These are phyloP conservation scores for Acanthurus tractus DNA, from an alignment of 2,797 vertebrate genomes.

Conservation along the genomic window DNA sequence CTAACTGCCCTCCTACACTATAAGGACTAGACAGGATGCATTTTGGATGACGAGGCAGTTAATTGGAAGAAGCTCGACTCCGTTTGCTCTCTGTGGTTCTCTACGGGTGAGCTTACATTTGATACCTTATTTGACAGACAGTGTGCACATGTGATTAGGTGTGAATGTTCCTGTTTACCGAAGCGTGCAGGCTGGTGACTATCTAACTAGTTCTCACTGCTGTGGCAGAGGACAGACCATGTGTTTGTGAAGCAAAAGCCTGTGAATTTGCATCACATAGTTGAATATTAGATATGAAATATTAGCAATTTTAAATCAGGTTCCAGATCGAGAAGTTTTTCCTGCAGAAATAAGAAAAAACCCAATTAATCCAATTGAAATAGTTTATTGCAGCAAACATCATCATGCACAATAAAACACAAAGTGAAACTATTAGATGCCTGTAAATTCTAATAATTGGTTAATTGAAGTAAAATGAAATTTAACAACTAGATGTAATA, in stretches of 20 bases:
- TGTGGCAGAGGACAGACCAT: too few species aligned
- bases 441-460: too few species aligned
- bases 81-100: constrained; percentile 42
- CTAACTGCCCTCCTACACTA: constrained; percentile 13
- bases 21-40: constrained; percentile 1
- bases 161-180: constrained; percentile 25
- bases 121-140: constrained; percentile 42
- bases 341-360: background rate
- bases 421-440: background rate
- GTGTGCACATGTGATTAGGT: constrained; percentile 33
- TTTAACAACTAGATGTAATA: background rate
- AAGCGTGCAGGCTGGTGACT: constrained; percentile 24
- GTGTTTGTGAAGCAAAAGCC: too few species aligned
- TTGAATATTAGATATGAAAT: too few species aligned
- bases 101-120: constrained; percentile 39
- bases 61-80: constrained; percentile 38
- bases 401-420: background rate
- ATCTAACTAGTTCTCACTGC: constrained; percentile 27
- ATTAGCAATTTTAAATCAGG: too few species aligned
- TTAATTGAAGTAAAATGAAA: background rate
- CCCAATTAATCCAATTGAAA: background rate
- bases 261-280: too few species aligned
- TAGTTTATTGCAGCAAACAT: background rate
- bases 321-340: background rate
- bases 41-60: constrained; percentile 50